phyloP scores from a whole-genome alignment of 2,113 vertebrate species.

The Madoqua kirkii region DNA sequence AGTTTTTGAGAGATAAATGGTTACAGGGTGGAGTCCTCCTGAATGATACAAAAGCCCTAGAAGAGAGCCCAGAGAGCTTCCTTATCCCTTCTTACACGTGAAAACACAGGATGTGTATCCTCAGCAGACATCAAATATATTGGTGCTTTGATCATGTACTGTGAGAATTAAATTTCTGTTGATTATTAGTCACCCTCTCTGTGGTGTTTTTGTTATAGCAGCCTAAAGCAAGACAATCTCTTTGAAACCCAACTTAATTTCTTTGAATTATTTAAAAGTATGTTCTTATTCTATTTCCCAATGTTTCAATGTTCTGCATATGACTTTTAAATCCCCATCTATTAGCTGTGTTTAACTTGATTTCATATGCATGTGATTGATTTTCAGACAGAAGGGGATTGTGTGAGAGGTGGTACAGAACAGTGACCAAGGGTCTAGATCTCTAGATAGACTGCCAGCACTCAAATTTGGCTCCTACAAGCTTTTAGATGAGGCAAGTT shows the following conservation, averaged over 20 bases:
- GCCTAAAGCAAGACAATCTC: not conserved
- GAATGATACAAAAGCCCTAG: not conserved
- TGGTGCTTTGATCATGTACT: not conserved
- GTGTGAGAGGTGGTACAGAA: not conserved
- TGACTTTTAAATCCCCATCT: not conserved
- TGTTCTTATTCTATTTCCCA: not conserved
- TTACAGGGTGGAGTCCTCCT: not conserved
- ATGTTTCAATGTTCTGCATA: not conserved
- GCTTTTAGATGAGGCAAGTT: not conserved
- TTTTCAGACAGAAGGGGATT: not conserved
- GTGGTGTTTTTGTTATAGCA: not conserved
- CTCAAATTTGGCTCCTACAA: not conserved
- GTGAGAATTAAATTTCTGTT: not conserved
- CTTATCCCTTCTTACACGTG: not conserved
- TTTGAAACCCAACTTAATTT: not conserved
- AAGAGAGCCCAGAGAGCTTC: not conserved
- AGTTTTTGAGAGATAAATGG: not conserved
- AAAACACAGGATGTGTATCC: not conserved
- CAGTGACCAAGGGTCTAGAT: not conserved
- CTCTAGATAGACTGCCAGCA: accelerated
- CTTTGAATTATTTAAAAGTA: not conserved
- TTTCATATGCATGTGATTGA: accelerated
- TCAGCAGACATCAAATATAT: not conserved
- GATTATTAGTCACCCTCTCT: not conserved
- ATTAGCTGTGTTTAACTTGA: not conserved